Evolutionary conservation across 1,140 invertebrate species (phyloP), one percentile per base, ranked within the genome.

Genomic region (Branchinecta lynchi): DNA sequence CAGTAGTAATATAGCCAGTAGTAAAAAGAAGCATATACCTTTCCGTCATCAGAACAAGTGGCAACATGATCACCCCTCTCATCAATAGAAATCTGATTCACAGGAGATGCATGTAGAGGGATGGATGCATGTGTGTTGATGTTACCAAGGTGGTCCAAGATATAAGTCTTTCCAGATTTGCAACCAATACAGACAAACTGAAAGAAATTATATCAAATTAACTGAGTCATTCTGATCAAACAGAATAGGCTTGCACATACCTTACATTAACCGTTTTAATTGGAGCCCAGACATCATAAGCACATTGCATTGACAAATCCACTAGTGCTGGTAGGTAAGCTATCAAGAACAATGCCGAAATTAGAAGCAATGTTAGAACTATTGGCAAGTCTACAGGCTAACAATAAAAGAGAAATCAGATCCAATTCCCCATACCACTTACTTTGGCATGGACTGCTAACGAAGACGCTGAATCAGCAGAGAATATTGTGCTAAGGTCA

Each of bases 41-140:
- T 90, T 66, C 93, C 92, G 81, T 97, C 94, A 79, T 96, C 92
- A 0, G 93, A 95, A 78, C 94, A 97, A 66, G 90, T 93, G n/a
- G 88, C 89, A 67, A 96, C 86, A 76, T 87, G 89, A 75, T 96
- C 92, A 32, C 94, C 95, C 77, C 87, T 92, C 44, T 84, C 78
- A 77, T 98, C 95, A 71, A 98, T 92, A 70, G 90, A 93, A 72
- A 98, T 93, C 76, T 92, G 88, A 81, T 96, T 97, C 0, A 98
- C 90, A 51, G 90, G 87, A 8, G 93, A 87, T 12, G 89, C 85
- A 75, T 98, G 94, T 66, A 87, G 84, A 70, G 84, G 83, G 71
- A 92, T 77, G 76, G 86, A 86, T 75, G 86, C 88, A 45, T 84
- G 84, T 71, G 84, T 79, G 3, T 91, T 86, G 21, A 83, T 86